Base-by-base conservation (phyloP, 2,888 invertebrate genomes). In the Copidosoma aretas region DNA sequence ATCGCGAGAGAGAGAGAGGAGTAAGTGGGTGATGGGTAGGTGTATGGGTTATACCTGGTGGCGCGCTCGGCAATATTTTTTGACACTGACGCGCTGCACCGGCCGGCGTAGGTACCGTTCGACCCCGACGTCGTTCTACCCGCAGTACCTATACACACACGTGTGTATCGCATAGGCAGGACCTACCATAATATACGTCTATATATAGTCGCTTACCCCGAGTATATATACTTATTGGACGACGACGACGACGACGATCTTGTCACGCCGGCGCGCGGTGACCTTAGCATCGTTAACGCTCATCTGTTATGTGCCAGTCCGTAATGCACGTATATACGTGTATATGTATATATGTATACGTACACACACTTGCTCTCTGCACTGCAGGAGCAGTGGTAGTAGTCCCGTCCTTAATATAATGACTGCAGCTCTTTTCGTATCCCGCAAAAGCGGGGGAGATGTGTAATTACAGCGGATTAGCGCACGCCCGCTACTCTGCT, bases 81-180 rank as follows among this genome's bases (percentile, higher is more conserved):
- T 69, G 75, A 73, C 74, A 74, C 60, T 61, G 51, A 61, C 61
- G 39, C 63, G 56, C n/a, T n/a, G n/a, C 24, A 61, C 32, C n/a
- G 39, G 19, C 10, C 21, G 43, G 25, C 52, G 15, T 24, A 14
- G 15, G 43, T 39, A 60, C 59, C 24, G 51, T 64, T 60, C 32
- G 43, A 14, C 43, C 8, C 3, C 24, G 49, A 25, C 25, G n/a
- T 32, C 60, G 21, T 24, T n/a, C 49, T 32, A 32, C 32, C 32
- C 32, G 4, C n/a, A n/a, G n/a, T 32, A 32, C 32, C 32, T 32
- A 32, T 32, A 32, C 32, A 8, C 8, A 32, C 32, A n/a, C n/a
- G n/a, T n/a, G n/a, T n/a, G n/a, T n/a, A n/a, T n/a, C n/a, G n/a
- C n/a, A n/a, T n/a, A n/a, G n/a, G n/a, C n/a, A n/a, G n/a, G n/a